phyloP scores from a whole-genome alignment of 2,888 invertebrate genomes.

The Drosophila meridiana region DNA sequence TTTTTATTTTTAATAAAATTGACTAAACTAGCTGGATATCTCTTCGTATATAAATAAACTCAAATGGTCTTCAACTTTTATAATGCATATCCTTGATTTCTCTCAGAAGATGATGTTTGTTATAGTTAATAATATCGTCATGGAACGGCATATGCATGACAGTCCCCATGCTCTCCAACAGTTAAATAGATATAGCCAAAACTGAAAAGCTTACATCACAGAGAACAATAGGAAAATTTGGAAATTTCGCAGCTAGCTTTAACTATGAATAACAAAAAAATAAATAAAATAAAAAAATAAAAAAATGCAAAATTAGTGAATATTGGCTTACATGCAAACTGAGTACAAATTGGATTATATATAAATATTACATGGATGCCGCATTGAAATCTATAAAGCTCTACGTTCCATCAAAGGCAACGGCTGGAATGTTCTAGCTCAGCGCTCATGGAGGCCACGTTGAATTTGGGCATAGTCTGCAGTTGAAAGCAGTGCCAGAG shows the following conservation, averaged over 20 bases:
- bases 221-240: not conserved
- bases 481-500: slow-evolving; percentile 53
- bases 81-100: no score
- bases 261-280: no score
- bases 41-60: no score
- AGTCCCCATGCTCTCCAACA: not conserved
- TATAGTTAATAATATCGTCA: no score
- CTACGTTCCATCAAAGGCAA: slow-evolving; percentile 32
- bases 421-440: not conserved
- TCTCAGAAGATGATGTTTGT: no score
- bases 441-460: not conserved
- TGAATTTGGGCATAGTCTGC: slow-evolving; percentile 40
- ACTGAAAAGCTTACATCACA: not conserved
- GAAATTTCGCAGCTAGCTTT: not conserved
- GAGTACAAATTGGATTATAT: not conserved
- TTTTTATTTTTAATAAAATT: not conserved
- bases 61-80: not conserved
- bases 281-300: no score
- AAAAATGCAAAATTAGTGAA: not conserved
- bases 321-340: not conserved
- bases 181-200: not conserved
- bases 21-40: no score
- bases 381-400: slow-evolving; percentile 17
- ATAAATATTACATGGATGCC: slow-evolving; percentile 43
- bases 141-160: no score